A percentile compares a stretch with the other conserved stretches of the same genome.
Conservation (phyloP, 2,888 invertebrate genomes). For the Dromius quadrimaculatus region DNA sequence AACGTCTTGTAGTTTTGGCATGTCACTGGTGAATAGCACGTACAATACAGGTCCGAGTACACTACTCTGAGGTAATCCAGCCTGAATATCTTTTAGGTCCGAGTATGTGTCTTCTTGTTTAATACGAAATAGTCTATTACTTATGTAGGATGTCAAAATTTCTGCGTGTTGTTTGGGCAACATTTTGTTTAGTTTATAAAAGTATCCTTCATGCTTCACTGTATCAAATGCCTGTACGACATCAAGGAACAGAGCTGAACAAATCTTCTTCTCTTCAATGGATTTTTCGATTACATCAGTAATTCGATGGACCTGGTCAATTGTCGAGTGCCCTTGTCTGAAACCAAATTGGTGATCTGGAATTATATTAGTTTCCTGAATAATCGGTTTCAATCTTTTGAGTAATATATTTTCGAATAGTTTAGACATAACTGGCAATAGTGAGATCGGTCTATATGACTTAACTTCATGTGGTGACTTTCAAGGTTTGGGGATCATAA, state of each 20-base stretch:
- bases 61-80: conserved; percentile 52
- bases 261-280: background rate
- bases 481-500: too few relatives aligned
- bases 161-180: conserved; percentile 9
- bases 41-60: conserved; percentile 51
- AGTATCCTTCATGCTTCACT: conserved; percentile 49
- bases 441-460: conserved; percentile 43
- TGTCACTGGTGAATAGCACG: conserved; percentile 46
- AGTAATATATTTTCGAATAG: conserved; percentile 54
- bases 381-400: conserved; percentile 24
- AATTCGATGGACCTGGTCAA: background rate
- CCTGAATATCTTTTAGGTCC: too few relatives aligned
- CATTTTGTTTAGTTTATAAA: background rate
- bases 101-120: conserved; percentile 17
- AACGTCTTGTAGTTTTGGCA: conserved; percentile 43
- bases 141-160: conserved; percentile 27
- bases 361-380: background rate
- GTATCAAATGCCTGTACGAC: conserved; percentile 42
- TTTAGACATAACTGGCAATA: conserved; percentile 54
- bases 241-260: conserved; percentile 35
- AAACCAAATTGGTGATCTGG: too few relatives aligned
- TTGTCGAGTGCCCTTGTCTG: too few relatives aligned
- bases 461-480: too few relatives aligned
- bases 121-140: conserved; percentile 47
- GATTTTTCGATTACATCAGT: background rate